A percentile compares a stretch with the other conserved stretches of the same genome.
Conservation (phyloP, 2,797 vertebrate species). For the Poeciliopsis infans region DNA sequence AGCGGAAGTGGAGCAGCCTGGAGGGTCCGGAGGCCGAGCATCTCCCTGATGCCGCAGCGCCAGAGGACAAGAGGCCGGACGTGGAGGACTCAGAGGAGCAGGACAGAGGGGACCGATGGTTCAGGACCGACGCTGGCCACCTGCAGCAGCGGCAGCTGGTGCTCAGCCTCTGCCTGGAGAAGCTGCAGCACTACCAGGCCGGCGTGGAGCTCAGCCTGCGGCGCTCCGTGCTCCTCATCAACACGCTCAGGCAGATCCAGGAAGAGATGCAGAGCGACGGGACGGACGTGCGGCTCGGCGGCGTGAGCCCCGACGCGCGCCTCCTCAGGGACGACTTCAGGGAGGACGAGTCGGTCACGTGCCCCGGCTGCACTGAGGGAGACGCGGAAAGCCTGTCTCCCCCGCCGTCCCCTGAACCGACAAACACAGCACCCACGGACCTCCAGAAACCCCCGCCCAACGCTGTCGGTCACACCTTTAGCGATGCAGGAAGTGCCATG, state of each 20-base stretch:
- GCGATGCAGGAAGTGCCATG: slow-evolving; percentile 84
- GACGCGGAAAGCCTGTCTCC: slow-evolving; percentile 36
- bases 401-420: slow-evolving; percentile 50
- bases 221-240: slow-evolving; percentile 88
- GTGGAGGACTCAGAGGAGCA: slow-evolving; percentile 43
- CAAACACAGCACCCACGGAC: slow-evolving; percentile 31
- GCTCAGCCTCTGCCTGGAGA: slow-evolving; percentile 87
- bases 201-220: slow-evolving; percentile 87
- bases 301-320: slow-evolving; percentile 73
- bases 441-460: slow-evolving; percentile 75
- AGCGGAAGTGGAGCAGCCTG: slow-evolving; percentile 86
- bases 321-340: slow-evolving; percentile 80
- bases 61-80: slow-evolving; percentile 33
- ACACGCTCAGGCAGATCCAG: slow-evolving; percentile 88
- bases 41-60: slow-evolving; percentile 7
- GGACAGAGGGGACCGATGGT: slow-evolving; percentile 62
- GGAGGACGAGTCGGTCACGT: slow-evolving; percentile 75
- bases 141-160: slow-evolving; percentile 87
- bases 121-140: slow-evolving; percentile 71
- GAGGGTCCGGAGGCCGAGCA: slow-evolving; percentile 73
- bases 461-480: slow-evolving; percentile 70
- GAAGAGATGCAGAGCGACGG: slow-evolving; percentile 84
- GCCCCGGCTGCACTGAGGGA: slow-evolving; percentile 72
- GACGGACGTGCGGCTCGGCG: slow-evolving; percentile 57
- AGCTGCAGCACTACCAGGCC: slow-evolving; percentile 84